Evolutionary conservation across 2,113 vertebrate species (phyloP).

Genomic region (Saccopteryx bilineata): DNA sequence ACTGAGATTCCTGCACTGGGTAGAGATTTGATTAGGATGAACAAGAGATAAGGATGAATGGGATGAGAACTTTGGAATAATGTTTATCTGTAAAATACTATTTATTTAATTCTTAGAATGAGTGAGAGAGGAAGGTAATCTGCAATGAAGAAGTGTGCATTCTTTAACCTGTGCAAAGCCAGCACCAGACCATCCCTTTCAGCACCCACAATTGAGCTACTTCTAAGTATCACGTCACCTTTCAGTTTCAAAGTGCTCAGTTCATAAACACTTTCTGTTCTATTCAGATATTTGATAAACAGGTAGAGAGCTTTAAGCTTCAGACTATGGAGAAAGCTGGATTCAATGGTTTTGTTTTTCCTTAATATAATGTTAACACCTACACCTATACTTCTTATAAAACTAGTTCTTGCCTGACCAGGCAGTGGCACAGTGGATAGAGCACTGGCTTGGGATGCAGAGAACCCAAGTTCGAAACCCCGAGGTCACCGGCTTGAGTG

Average conservation of each 20-base stretch:
- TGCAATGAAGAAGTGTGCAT: not conserved
- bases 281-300: not conserved
- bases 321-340: not conserved
- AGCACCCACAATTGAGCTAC: not conserved
- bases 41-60: not conserved
- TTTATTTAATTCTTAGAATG: not conserved
- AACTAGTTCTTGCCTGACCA: not conserved
- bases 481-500: too few relatives aligned
- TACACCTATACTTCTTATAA: not conserved
- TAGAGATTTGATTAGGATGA: not conserved
- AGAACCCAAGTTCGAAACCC: too few relatives aligned
- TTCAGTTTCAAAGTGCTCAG: not conserved
- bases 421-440: too few relatives aligned
- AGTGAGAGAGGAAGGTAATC: not conserved
- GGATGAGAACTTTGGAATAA: not conserved
- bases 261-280: not conserved
- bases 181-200: not conserved
- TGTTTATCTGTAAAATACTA: not conserved
- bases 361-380: not conserved
- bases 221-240: not conserved
- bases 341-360: not conserved
- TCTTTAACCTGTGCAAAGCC: not conserved
- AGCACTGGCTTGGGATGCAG: too few relatives aligned
- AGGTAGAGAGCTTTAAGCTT: not conserved
- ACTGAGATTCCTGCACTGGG: not conserved